phyloP scores from a whole-genome alignment of 2,113 vertebrate genomes.

The Pollachius pollachius region DNA sequence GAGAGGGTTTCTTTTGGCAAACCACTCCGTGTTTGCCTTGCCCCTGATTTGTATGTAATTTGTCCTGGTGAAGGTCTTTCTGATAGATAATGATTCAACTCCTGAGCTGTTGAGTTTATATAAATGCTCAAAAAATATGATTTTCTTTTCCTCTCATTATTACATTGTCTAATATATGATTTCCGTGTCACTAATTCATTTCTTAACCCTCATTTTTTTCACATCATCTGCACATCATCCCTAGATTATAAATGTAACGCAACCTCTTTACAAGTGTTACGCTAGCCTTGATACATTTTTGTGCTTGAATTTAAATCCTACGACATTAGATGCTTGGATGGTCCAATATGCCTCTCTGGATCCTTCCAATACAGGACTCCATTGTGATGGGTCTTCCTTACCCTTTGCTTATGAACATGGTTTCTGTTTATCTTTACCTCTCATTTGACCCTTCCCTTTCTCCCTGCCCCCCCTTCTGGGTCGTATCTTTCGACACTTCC shows the following conservation, averaged over 20 bases:
- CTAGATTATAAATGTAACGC: neutral
- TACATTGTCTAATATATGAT: slow-evolving; percentile 1
- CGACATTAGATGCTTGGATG: too few relatives aligned
- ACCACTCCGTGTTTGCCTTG: slow-evolving; percentile 13
- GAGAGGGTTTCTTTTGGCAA: neutral
- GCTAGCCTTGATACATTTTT: too few relatives aligned
- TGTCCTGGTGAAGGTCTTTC: neutral
- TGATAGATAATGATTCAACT: neutral
- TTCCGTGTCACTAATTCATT: slow-evolving; percentile 7
- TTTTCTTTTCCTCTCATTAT: slow-evolving; percentile 5
- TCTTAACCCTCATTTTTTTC: neutral
- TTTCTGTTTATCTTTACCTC: neutral
- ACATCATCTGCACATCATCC: neutral
- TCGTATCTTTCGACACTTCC: slow-evolving; percentile 50
- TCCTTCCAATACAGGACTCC: too few relatives aligned
- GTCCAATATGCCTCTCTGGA: too few relatives aligned
- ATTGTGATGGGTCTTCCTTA: neutral
- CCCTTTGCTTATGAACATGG: neutral
- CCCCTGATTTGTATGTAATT: slow-evolving; percentile 14
- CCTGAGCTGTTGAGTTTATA: neutral
- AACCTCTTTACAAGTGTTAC: neutral
- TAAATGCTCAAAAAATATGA: neutral
- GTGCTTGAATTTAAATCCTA: too few relatives aligned
- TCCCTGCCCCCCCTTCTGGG: neutral
- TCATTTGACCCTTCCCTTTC: neutral